Evolutionary conservation across 2,113 vertebrate genomes (phyloP), one percentile per base, ranked within the genome.

Genomic region (Saguinus imperator): DNA sequence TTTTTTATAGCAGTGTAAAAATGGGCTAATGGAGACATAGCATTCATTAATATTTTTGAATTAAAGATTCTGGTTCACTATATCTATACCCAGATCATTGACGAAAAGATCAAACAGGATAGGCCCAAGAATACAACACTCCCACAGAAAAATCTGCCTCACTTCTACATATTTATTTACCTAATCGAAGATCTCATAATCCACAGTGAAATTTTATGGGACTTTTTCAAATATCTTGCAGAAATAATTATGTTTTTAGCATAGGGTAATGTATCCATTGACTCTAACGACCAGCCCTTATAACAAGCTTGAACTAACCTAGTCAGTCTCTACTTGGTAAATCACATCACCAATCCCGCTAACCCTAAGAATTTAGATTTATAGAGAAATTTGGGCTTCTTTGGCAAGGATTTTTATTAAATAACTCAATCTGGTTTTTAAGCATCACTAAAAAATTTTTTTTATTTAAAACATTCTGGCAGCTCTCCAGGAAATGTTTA

Each of bases 401-500:
- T 73, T 92, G 68, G 23, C 20, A 87, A 96, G 2, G 66, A 50
- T 57, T 52, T 80, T 81, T 57, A 83, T 88, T 70, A 58, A 66
- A 57, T 12, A 82, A 88, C 16, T 88, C 43, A n/a, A 66, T 64
- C 9, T 43, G 8, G 8, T 48, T 89, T 45, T 90, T 95, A 37
- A 23, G 52, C 8, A 77, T 72, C 73, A 58, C 32, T 81, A 68
- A 80, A 50, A 10, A 55, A 52, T 61, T 45, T 48, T 96, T 96
- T 95, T 95, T n/a, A 61, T 81, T 77, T 86, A 64, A 81, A 86
- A 90, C 12, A 68, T 76, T 64, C 45, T 87, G 10, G 25, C 9
- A 92, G 11, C 21, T 77, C 10, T 92, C 37, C 23, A 87, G 32
- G 79, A 95, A 96, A 87, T 87, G 13, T 43, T 87, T 92, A 84